These are phyloP conservation scores for Pseudochaenichthys georgianus DNA, from an alignment of 2,797 vertebrate species.

Conservation along the genomic window DNA sequence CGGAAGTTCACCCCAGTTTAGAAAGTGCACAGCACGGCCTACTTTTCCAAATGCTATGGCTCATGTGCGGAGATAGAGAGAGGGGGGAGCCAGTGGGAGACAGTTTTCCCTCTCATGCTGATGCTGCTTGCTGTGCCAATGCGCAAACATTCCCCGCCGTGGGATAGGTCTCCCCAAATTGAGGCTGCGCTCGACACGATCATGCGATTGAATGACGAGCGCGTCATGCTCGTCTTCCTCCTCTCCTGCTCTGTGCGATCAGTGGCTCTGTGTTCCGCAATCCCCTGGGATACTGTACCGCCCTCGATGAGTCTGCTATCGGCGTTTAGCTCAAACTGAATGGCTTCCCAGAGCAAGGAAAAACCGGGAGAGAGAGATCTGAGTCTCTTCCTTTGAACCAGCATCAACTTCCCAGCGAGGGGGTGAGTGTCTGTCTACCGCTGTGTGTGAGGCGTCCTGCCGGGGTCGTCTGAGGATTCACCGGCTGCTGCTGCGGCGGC, in stretches of 20 bases:
- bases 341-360: slow-evolving; percentile 87
- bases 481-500: slow-evolving; percentile 11
- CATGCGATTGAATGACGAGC: slow-evolving; percentile 81
- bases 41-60: slow-evolving; percentile 55
- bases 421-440: slow-evolving; percentile 83
- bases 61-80: slow-evolving; percentile 37
- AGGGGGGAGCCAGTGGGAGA: slow-evolving; percentile 7
- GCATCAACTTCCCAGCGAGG: slow-evolving; percentile 80
- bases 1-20: slow-evolving; percentile 66
- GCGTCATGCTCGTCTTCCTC: slow-evolving; percentile 78
- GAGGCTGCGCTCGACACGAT: slow-evolving; percentile 76
- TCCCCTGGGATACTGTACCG: slow-evolving; percentile 79
- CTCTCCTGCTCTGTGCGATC: slow-evolving; percentile 72
- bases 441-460: slow-evolving; percentile 45
- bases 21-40: slow-evolving; percentile 55
- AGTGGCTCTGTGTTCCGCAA: slow-evolving; percentile 82
- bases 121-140: slow-evolving; percentile 76
- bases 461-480: slow-evolving; percentile 78
- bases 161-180: slow-evolving; percentile 75
- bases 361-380: slow-evolving; percentile 70
- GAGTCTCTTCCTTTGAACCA: slow-evolving; percentile 76
- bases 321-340: slow-evolving; percentile 88
- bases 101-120: slow-evolving; percentile 45
- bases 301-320: slow-evolving; percentile 85
- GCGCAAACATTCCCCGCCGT: slow-evolving; percentile 73